A percentile compares a stretch with the other conserved stretches of the same genome.
phyloP scores from a whole-genome alignment of 2,113 vertebrate genomes.

The Chitala chitala region DNA sequence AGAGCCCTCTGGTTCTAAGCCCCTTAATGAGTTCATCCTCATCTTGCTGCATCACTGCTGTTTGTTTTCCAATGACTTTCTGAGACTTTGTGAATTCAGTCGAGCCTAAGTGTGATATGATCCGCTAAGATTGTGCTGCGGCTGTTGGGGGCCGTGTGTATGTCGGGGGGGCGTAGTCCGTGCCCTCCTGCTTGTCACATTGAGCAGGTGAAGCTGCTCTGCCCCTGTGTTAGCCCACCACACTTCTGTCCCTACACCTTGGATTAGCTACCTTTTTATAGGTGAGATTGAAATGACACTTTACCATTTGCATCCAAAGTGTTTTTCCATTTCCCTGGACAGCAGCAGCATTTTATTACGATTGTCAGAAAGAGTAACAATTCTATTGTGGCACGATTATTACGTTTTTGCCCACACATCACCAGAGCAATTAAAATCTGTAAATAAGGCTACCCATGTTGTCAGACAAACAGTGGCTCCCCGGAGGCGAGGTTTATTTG shows the following conservation, averaged over 20 bases:
- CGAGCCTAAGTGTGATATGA: constrained; percentile 25
- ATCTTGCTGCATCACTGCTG: constrained; percentile 2
- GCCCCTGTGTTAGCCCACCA: constrained; percentile 46
- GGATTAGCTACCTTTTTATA: constrained; percentile 58
- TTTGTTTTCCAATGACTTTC: constrained; percentile 20
- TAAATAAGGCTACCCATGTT: constrained; percentile 76
- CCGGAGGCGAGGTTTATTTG: constrained; percentile 63
- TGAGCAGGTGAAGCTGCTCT: constrained; percentile 57
- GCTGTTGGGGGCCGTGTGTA: not conserved
- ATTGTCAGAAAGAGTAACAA: constrained; percentile 75
- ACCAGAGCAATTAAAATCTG: constrained; percentile 87
- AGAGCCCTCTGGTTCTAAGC: not conserved
- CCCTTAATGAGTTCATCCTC: constrained; percentile 3
- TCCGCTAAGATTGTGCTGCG: constrained; percentile 11
- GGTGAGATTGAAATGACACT: constrained; percentile 38
- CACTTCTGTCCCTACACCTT: too few relatives aligned
- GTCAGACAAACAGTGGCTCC: constrained; percentile 69
- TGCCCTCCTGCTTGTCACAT: constrained; percentile 59
- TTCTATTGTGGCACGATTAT: constrained; percentile 77
- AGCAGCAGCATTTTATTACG: constrained; percentile 70
- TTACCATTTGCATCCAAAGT: constrained; percentile 48
- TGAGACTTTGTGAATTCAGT: constrained; percentile 19
- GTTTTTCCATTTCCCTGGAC: constrained; percentile 53
- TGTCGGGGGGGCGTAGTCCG: not conserved
- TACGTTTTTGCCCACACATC: constrained; percentile 73